Evolutionary conservation across 2,888 invertebrate species (phyloP).

Genomic region (Archips crataeganus): DNA sequence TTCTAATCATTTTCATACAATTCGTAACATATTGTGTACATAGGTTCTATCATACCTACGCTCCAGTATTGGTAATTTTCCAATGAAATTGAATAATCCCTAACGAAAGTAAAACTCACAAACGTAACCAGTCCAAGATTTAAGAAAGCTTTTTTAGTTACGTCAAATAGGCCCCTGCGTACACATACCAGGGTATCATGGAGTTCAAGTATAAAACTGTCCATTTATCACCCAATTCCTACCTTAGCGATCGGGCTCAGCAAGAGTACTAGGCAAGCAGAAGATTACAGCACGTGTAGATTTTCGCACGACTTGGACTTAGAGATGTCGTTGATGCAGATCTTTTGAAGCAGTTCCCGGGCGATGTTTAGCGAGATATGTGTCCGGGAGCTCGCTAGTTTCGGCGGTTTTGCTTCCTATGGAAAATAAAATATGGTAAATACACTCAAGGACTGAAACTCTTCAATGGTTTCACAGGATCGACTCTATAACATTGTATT

Average conservation of each 20-base stretch:
- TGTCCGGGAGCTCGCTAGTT: constrained; percentile 92
- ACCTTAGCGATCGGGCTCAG: constrained; percentile 6
- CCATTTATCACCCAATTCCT: constrained; percentile 3
- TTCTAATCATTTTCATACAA: too few relatives aligned
- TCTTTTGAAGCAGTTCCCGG: constrained; percentile 93
- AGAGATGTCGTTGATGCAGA: constrained; percentile 93
- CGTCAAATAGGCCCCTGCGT: neutral
- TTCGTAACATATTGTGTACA: too few relatives aligned
- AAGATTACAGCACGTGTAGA: constrained; percentile 90
- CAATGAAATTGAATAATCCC: too few relatives aligned
- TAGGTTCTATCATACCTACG: too few relatives aligned
- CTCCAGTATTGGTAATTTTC: too few relatives aligned
- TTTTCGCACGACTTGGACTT: constrained; percentile 96
- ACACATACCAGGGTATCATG: neutral
- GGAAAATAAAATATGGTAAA: constrained; percentile 40
- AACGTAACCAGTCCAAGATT: too few relatives aligned
- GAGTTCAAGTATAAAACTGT: constrained; percentile 1
- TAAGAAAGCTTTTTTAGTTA: neutral
- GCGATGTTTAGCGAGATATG: constrained; percentile 93
- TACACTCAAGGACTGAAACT: constrained; percentile 9
- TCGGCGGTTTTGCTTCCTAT: constrained; percentile 85
- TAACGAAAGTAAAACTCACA: too few relatives aligned
- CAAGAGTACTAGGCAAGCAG: constrained; percentile 53
- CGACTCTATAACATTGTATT: too few relatives aligned
- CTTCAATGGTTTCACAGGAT: neutral